Evolutionary conservation across 2,113 vertebrate genomes (phyloP).

Genomic region (Platichthys stellatus): DNA sequence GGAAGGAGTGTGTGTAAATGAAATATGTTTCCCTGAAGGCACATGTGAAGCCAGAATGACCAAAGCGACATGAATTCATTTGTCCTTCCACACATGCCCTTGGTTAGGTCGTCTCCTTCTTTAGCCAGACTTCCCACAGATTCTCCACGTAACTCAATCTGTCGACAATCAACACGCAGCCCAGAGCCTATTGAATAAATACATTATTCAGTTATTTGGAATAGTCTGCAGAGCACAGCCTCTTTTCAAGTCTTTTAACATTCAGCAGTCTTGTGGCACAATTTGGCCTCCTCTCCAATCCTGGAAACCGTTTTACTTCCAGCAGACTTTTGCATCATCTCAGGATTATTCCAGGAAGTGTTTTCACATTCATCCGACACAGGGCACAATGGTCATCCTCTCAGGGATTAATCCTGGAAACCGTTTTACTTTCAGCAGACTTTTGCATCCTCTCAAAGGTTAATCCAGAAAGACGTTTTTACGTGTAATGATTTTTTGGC

Average conservation of each 20-base stretch:
- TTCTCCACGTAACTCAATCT: conserved; percentile 75
- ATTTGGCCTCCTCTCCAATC: background rate
- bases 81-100: conserved; percentile 70
- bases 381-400: background rate
- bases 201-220: conserved; percentile 75
- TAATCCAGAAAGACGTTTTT: too few species aligned
- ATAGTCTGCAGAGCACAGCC: conserved; percentile 36
- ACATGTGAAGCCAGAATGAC: conserved; percentile 57
- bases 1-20: conserved; percentile 11
- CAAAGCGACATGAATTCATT: conserved; percentile 68
- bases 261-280: too few species aligned
- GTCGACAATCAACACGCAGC: conserved; percentile 76
- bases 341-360: background rate
- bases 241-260: background rate
- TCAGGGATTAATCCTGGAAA: too few species aligned
- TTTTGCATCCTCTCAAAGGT: background rate
- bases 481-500: too few species aligned
- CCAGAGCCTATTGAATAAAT: conserved; percentile 76
- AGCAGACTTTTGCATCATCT: background rate
- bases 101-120: conserved; percentile 72
- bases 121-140: conserved; percentile 68
- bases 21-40: conserved; percentile 57
- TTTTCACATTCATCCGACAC: background rate
- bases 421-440: background rate
- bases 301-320: background rate